Base-by-base conservation (phyloP, 2,888 invertebrate genomes). In the Agrotis puta region DNA sequence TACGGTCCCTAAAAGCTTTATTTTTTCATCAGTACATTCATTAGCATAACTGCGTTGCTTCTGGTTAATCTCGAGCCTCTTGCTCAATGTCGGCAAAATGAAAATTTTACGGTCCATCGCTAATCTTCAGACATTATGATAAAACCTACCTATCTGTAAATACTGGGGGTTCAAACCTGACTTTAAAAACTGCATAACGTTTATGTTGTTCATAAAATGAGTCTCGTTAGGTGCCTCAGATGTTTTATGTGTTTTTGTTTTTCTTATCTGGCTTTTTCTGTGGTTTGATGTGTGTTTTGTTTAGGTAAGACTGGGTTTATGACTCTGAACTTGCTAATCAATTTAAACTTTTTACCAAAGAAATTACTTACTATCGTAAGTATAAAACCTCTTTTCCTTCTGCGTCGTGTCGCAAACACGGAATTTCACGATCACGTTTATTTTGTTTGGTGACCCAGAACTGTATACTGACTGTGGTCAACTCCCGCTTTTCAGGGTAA, bases 11-110 rank as follows among this genome's bases (percentile, higher is more conserved):
- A 51, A 65, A 68, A 72, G 65, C 24, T 81, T 76, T 84, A 85
- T 86, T 84, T 81, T 84, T 84, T 84, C 84, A 84, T 81, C 82
- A 81, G 82, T 39, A 75, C 74, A 72, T 82, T 86, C 83, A 84
- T 84, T 85, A 84, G 70, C 87, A 85, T 84, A 85, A 80, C 73
- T 64, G 53, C 53, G 70, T 67, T 72, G 56, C 53, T 84, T 77
- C 67, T 84, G 79, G 74, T 74, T 85, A 82, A 86, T 86, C 83
- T 76, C 67, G 11, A 58, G 71, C 66, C 71, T 74, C 62, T 79
- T 79, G 53, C 62, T 70, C 61, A 64, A 69, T 75, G 85, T 84
- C 63, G 70, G 71, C 79, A 68, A 80, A 86, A 84, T 84, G 73
- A 86, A 85, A 70, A 82, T 79, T 79, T 84, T 85, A 86, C 69